phyloP scores from a whole-genome alignment of 2,888 invertebrate species.

The Drosophila melanocephala region DNA sequence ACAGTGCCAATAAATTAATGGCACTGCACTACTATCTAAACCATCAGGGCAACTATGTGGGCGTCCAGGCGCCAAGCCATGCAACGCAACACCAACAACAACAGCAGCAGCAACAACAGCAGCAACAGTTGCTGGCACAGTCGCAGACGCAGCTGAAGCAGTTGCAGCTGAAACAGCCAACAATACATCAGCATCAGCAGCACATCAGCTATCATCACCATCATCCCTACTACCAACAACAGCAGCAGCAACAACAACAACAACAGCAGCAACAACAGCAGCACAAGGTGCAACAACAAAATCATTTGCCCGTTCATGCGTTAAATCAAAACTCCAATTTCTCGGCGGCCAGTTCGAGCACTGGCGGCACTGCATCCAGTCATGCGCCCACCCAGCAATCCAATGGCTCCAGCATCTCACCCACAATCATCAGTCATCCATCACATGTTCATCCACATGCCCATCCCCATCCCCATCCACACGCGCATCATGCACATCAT shows the following conservation, averaged over 20 bases:
- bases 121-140: constrained; percentile 77
- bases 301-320: constrained; percentile 79
- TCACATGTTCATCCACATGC: constrained; percentile 10
- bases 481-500: constrained; percentile 47
- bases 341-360: constrained; percentile 83
- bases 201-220: constrained; percentile 77
- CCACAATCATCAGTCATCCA: constrained; percentile 69
- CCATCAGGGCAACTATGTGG: constrained; percentile 79
- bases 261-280: constrained; percentile 49
- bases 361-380: constrained; percentile 83
- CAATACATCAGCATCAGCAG: constrained; percentile 82
- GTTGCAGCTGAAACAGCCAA: constrained; percentile 82
- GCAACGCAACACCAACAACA: constrained; percentile 18
- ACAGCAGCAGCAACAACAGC: constrained; percentile 28
- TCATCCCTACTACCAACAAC: constrained; percentile 82
- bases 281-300: constrained; percentile 49
- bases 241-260: constrained; percentile 44
- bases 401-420: constrained; percentile 83
- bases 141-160: constrained; percentile 83
- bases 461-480: constrained; percentile 1
- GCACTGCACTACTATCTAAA: constrained; percentile 83
- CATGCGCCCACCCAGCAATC: constrained; percentile 83
- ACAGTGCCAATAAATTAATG: constrained; percentile 77
- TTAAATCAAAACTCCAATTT: constrained; percentile 83
- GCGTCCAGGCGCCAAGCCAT: constrained; percentile 40